A percentile compares a stretch with the other conserved stretches of the same genome.
Evolutionary conservation across 2,797 vertebrate genomes (phyloP).

Genomic region (Sebastes taczanowskii): DNA sequence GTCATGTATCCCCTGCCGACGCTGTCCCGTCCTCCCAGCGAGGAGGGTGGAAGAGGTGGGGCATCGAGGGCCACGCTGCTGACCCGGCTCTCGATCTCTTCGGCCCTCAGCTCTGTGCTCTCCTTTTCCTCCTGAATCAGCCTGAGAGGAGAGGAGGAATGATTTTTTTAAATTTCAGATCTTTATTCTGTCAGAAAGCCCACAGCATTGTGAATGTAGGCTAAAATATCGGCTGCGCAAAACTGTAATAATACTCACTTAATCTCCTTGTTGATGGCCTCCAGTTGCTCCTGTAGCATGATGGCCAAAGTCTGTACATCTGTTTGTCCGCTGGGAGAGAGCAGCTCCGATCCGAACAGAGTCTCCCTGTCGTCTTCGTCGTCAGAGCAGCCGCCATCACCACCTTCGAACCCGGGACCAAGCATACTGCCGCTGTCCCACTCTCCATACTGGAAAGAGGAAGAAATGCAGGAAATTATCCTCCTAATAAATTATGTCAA

Average conservation of each 20-base stretch:
- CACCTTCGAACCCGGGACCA: slow-evolving; percentile 76
- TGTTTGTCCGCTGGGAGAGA: slow-evolving; percentile 92
- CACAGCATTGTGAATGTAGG: neutral
- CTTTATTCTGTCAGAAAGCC: neutral
- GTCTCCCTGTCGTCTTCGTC: slow-evolving; percentile 88
- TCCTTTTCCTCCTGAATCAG: slow-evolving; percentile 95
- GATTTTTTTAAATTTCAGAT: neutral
- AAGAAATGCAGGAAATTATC: neutral
- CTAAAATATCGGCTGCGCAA: neutral
- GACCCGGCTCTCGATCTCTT: slow-evolving; percentile 92
- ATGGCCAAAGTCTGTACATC: slow-evolving; percentile 93
- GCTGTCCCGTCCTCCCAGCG: slow-evolving; percentile 81
- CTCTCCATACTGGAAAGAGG: slow-evolving; percentile 80
- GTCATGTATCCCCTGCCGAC: slow-evolving; percentile 88
- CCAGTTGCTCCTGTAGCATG: slow-evolving; percentile 93
- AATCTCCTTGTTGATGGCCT: slow-evolving; percentile 95
- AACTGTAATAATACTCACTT: slow-evolving; percentile 77
- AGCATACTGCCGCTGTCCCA: slow-evolving; percentile 84
- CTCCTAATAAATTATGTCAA: neutral
- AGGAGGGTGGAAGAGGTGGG: slow-evolving; percentile 78
- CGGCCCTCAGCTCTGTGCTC: slow-evolving; percentile 90
- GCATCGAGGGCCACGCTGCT: slow-evolving; percentile 89
- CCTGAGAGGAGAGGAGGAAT: slow-evolving; percentile 61
- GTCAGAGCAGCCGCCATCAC: slow-evolving; percentile 83
- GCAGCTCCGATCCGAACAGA: slow-evolving; percentile 86